Percentiles rank a stretch among this genome's conserved stretches.
These are phyloP conservation scores for Heterocephalus glaber DNA, from an alignment of 2,113 vertebrate species.

Conservation along the genomic window DNA sequence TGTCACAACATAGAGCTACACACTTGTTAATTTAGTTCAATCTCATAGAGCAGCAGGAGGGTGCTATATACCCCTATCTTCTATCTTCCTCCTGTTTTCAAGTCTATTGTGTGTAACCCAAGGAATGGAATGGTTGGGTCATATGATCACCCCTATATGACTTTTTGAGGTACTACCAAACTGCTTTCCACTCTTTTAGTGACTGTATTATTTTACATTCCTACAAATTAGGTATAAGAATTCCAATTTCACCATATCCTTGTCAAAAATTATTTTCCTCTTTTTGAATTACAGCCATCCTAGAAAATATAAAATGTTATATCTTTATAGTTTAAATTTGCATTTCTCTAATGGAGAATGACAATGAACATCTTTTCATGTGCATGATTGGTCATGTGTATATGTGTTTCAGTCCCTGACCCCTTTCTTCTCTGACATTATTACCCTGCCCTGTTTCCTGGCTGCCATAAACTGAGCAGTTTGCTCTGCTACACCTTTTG, in stretches of 20 bases:
- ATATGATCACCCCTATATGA: background rate
- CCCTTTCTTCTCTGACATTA: background rate
- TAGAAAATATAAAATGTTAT: background rate
- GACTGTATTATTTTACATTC: background rate
- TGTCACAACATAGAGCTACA: background rate
- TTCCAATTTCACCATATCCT: background rate
- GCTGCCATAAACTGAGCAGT: background rate
- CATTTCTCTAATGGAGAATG: background rate
- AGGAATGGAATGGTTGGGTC: background rate
- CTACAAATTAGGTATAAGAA: background rate
- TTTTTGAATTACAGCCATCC: background rate
- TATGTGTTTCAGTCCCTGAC: background rate
- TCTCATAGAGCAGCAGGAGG: background rate
- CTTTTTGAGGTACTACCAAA: background rate
- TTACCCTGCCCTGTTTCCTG: background rate
- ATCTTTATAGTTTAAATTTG: background rate
- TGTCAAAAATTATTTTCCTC: background rate
- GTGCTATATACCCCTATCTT: background rate
- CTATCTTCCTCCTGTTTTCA: background rate
- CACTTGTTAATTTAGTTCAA: background rate
- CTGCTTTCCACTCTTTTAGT: background rate
- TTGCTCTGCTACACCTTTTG: background rate
- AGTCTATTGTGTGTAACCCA: background rate
- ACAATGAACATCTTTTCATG: background rate
- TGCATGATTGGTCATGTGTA: background rate